Conservation (phyloP, 2,888 invertebrate species). For the Cinara cedri region DNA sequence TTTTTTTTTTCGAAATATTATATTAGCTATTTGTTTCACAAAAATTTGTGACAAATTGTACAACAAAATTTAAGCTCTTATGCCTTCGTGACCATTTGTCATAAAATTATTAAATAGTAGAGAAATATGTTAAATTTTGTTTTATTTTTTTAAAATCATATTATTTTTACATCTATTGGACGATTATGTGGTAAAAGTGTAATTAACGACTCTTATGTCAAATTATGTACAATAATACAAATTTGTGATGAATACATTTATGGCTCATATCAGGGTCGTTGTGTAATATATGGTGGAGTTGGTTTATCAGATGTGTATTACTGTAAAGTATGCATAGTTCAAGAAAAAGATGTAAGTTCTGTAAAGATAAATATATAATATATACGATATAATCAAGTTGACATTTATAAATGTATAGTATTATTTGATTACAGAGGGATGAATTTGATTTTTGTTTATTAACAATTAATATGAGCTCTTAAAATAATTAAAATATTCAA, state of each 20-base stretch:
- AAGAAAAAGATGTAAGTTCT: constrained; percentile 89
- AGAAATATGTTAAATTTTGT: neutral
- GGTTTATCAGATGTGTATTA: constrained; percentile 99
- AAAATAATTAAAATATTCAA: neutral
- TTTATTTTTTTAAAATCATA: neutral
- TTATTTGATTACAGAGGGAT: constrained; percentile 71
- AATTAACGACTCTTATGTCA: constrained; percentile 98
- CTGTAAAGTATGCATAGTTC: constrained; percentile 98
- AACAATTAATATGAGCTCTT: no score
- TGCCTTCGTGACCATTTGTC: no score
- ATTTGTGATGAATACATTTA: constrained; percentile 99
- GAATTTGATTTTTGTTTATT: constrained; percentile 66
- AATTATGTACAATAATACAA: constrained; percentile 95
- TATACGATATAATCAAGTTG: no score
- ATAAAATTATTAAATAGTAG: no score
- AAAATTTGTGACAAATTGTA: no score
- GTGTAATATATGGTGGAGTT: constrained; percentile 99
- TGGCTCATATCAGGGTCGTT: constrained; percentile 97
- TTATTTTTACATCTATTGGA: constrained; percentile 78
- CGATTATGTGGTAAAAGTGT: constrained; percentile 98
- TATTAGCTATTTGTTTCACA: no score
- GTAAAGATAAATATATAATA: no score
- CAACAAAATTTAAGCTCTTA: no score
- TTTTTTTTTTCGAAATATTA: no score
- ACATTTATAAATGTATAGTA: constrained; percentile 15